Conservation (phyloP, 2,113 vertebrate species). For the Camelus bactrianus region DNA sequence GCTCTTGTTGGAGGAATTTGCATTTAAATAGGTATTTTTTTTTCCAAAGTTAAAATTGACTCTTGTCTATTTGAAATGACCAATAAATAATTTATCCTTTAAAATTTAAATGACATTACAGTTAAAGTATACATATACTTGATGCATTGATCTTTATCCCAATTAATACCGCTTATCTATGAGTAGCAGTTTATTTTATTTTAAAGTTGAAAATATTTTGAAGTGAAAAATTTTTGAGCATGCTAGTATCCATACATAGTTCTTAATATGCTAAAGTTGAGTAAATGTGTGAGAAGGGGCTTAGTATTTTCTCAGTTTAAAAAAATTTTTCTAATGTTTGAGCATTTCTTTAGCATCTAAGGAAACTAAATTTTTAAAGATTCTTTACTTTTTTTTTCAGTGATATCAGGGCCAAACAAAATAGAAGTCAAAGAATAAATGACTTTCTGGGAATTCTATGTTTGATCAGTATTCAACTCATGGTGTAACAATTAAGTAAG, state of each 20-base stretch:
- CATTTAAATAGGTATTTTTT: background rate
- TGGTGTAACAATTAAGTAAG: background rate
- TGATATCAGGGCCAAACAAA: background rate
- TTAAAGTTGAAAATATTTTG: conserved; percentile 45
- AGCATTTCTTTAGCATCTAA: conserved; percentile 34
- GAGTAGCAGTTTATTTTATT: conserved; percentile 14
- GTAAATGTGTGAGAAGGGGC: background rate
- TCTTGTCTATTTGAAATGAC: conserved; percentile 15
- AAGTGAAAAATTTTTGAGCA: background rate
- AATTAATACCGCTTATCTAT: background rate
- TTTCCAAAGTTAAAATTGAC: background rate
- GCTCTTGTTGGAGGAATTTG: background rate
- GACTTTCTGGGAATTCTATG: background rate
- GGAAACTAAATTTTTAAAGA: conserved; percentile 2
- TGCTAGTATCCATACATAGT: background rate
- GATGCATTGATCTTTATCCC: background rate
- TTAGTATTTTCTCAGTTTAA: background rate
- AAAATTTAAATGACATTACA: conserved; percentile 28
- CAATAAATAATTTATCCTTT: conserved; percentile 2
- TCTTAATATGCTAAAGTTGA: conserved; percentile 29
- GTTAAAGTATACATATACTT: conserved; percentile 5
- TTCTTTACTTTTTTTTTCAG: background rate
- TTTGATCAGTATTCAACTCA: background rate
- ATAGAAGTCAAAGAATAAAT: conserved; percentile 40
- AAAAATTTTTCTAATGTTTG: conserved; percentile 30